Evolutionary conservation across 2,113 vertebrate species (phyloP).

Genomic region (Pluvialis apricaria): DNA sequence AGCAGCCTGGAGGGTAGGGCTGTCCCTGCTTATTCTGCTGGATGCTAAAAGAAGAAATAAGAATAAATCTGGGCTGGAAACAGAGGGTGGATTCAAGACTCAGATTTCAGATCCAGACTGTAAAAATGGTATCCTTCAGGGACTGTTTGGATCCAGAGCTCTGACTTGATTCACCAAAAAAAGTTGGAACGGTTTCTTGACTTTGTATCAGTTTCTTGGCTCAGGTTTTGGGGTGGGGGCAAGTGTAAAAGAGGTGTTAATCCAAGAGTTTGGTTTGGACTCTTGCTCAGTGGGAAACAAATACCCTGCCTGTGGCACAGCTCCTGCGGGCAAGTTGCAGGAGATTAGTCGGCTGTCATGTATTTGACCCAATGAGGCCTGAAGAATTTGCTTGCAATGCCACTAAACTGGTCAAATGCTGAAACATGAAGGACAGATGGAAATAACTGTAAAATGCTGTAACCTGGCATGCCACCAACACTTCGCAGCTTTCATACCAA

Average conservation of each 20-base stretch:
- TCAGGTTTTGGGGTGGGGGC: neutral
- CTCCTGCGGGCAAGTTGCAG: neutral
- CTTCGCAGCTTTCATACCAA: neutral
- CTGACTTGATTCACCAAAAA: neutral
- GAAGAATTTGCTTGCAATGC: neutral
- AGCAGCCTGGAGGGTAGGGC: neutral
- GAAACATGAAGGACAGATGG: neutral
- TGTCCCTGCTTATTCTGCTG: neutral
- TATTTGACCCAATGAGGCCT: neutral
- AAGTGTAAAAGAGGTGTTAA: slow-evolving; percentile 41
- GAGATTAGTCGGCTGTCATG: neutral
- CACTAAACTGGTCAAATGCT: neutral
- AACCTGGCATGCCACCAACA: neutral
- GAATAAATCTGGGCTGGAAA: neutral
- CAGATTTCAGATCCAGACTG: neutral
- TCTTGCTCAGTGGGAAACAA: neutral
- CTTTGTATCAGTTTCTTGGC: slow-evolving; percentile 5
- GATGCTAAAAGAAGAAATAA: neutral
- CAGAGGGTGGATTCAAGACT: neutral
- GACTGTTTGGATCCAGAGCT: neutral
- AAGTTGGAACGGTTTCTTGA: neutral
- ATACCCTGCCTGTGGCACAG: neutral
- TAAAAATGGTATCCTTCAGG: neutral
- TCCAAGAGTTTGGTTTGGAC: slow-evolving; percentile 36
- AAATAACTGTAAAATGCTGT: slow-evolving; percentile 4